Evolutionary conservation across 1,140 invertebrate genomes (phyloP).

Genomic region (Apis dorsata): DNA sequence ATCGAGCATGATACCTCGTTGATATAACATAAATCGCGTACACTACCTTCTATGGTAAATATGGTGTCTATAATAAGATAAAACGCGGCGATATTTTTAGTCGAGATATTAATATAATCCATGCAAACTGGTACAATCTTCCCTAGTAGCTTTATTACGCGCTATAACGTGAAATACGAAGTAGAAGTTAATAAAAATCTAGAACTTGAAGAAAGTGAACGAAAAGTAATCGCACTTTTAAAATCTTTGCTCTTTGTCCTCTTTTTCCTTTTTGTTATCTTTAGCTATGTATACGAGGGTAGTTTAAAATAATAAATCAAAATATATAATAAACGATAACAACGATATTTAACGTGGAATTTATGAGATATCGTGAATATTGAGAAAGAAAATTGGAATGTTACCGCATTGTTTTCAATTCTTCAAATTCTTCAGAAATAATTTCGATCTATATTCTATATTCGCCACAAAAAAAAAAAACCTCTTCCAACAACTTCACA

Average conservation of each 20-base stretch:
- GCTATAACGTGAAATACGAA: not conserved
- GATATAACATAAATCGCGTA: constrained; percentile 8
- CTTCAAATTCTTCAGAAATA: too few relatives aligned
- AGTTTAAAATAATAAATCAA: not conserved
- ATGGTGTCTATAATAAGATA: constrained; percentile 43
- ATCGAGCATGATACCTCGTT: not conserved
- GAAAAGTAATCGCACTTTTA: too few relatives aligned
- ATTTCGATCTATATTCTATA: too few relatives aligned
- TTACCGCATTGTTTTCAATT: too few relatives aligned
- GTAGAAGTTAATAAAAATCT: not conserved
- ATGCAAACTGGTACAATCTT: constrained; percentile 32
- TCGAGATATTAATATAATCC: constrained; percentile 38
- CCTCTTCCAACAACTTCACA: too few relatives aligned
- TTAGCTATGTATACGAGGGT: not conserved
- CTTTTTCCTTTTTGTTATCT: too few relatives aligned
- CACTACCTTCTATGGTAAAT: constrained; percentile 25
- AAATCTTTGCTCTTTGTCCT: too few relatives aligned
- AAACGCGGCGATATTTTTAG: constrained; percentile 40
- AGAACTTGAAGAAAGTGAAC: not conserved
- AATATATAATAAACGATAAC: not conserved
- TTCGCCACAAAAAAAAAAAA: too few relatives aligned
- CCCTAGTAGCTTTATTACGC: not conserved
- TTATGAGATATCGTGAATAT: not conserved
- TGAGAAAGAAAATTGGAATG: too few relatives aligned
- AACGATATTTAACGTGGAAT: not conserved